Evolutionary conservation across 1,140 invertebrate species (phyloP).

Genomic region (Drosophila ogumai): DNA sequence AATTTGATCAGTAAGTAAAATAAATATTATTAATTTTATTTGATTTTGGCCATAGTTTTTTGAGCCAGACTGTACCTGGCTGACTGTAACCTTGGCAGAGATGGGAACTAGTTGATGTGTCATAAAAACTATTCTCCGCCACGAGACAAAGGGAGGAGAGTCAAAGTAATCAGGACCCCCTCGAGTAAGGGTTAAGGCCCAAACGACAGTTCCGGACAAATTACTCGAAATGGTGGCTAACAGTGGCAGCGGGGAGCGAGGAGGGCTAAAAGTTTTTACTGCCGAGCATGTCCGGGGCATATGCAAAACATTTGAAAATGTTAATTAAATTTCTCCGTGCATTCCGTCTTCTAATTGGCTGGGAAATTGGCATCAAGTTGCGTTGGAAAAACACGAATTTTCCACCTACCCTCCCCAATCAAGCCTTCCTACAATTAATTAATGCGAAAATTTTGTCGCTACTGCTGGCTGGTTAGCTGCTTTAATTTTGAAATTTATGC

Average conservation of each 20-base stretch:
- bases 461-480: conserved; percentile 28
- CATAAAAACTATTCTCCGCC: conserved; percentile 75
- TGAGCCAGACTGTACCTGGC: not conserved
- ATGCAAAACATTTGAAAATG: conserved; percentile 76
- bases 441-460: conserved; percentile 44
- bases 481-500: conserved; percentile 47
- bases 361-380: conserved; percentile 35
- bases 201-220: conserved; percentile 68
- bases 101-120: conserved; percentile 70
- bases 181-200: conserved; percentile 53
- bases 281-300: conserved; percentile 59
- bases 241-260: no score
- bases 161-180: conserved; percentile 63
- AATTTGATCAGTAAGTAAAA: no score
- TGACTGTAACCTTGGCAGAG: not conserved
- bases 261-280: conserved; percentile 47
- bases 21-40: no score
- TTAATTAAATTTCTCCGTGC: conserved; percentile 76
- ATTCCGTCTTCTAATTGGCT: conserved; percentile 68
- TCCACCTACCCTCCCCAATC: conserved; percentile 4
- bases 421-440: conserved; percentile 45
- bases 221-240: conserved; percentile 30
- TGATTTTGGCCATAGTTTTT: no score
- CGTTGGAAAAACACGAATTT: conserved; percentile 25
- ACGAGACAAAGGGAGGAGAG: conserved; percentile 27